These are phyloP conservation scores for Coptodon bakossiorum DNA, from an alignment of 2,113 vertebrate genomes.

Conservation along the genomic window DNA sequence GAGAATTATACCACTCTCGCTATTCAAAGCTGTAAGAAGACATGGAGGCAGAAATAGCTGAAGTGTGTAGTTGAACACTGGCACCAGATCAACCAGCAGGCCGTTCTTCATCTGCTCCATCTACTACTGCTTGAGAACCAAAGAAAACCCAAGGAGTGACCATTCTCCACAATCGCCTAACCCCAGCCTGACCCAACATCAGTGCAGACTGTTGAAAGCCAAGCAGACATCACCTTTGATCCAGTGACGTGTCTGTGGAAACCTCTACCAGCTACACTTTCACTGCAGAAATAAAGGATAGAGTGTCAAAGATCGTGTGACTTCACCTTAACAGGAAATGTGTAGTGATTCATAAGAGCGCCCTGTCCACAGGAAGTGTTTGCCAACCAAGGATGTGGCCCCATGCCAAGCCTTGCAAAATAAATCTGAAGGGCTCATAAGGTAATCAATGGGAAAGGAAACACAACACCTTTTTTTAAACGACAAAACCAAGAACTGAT, in stretches of 20 bases:
- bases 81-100: background rate
- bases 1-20: rapidly evolving
- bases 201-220: background rate
- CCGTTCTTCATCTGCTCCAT: background rate
- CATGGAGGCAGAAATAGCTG: background rate
- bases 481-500: background rate
- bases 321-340: background rate
- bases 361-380: background rate
- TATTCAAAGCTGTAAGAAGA: background rate
- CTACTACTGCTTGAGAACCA: background rate
- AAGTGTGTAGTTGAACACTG: background rate
- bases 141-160: background rate
- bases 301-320: background rate
- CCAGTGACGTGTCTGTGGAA: background rate
- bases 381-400: background rate
- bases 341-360: background rate
- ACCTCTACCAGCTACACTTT: background rate
- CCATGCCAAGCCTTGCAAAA: background rate
- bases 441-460: background rate
- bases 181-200: background rate
- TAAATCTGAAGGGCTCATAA: background rate
- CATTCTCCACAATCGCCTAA: background rate
- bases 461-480: background rate
- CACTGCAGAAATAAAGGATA: background rate
- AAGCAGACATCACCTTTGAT: background rate